A percentile compares a stretch with the other conserved stretches of the same genome.
phyloP scores from a whole-genome alignment of 2,797 vertebrate species.

The Enteromius viviparus region DNA sequence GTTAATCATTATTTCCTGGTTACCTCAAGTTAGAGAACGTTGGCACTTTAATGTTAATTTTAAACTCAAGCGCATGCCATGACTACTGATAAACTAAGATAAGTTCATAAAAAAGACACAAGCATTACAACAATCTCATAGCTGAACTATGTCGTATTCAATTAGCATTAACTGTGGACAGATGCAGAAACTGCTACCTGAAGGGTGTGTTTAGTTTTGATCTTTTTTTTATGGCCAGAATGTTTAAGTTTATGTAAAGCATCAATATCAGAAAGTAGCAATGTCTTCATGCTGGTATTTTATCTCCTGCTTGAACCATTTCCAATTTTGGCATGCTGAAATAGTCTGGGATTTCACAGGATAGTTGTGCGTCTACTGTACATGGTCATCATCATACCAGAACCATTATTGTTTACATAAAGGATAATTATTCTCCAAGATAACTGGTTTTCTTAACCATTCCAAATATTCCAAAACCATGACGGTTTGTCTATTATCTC shows the following conservation, averaged over 20 bases:
- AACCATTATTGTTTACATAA: constrained; percentile 50
- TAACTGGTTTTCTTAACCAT: constrained; percentile 59
- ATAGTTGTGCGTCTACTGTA: constrained; percentile 17
- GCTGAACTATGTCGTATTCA: constrained; percentile 8
- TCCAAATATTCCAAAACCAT: constrained; percentile 59
- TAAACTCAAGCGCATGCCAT: constrained; percentile 19
- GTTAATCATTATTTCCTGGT: constrained; percentile 49
- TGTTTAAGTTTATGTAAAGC: constrained; percentile 17
- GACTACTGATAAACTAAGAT: constrained; percentile 45
- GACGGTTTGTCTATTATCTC: constrained; percentile 58
- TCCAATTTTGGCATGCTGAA: neutral
- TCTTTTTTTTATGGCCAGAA: constrained; percentile 1
- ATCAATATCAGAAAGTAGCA: constrained; percentile 13
- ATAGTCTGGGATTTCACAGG: constrained; percentile 31
- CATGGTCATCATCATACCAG: constrained; percentile 43
- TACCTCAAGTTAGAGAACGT: constrained; percentile 21
- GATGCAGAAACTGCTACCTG: neutral
- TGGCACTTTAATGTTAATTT: constrained; percentile 28
- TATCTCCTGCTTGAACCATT: constrained; percentile 7
- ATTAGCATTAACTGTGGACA: constrained; percentile 11
- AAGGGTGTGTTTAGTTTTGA: neutral
- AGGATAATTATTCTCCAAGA: constrained; percentile 55
- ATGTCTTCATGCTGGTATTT: constrained; percentile 26
- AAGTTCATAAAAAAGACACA: constrained; percentile 22
- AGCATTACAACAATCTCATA: constrained; percentile 26